These are phyloP conservation scores for Pollenia angustigena DNA, from an alignment of 2,888 invertebrate genomes.

Conservation along the genomic window DNA sequence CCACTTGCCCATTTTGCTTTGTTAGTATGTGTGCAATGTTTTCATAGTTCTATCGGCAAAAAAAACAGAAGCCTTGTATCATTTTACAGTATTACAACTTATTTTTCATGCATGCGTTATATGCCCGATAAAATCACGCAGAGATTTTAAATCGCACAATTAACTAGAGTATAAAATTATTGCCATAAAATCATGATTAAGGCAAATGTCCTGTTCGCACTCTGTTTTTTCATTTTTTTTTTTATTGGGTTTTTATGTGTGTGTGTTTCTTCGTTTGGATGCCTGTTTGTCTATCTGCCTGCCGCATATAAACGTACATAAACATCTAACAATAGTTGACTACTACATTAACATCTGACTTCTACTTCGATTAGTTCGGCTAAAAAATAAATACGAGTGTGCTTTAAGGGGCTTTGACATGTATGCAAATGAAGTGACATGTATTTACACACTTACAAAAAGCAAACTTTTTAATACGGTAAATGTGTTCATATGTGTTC, in stretches of 20 bases:
- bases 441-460: too few relatives aligned
- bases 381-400: too few relatives aligned
- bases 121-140: constrained; percentile 15
- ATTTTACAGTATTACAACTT: not conserved
- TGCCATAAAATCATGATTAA: constrained; percentile 11
- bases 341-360: not conserved
- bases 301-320: not conserved
- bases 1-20: not conserved
- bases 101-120: constrained; percentile 7
- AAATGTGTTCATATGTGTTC: not conserved
- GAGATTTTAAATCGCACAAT: constrained; percentile 23
- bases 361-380: not conserved
- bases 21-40: not conserved
- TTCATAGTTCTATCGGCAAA: too few relatives aligned
- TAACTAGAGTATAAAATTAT: constrained; percentile 11
- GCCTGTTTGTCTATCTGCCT: not conserved
- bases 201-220: constrained; percentile 11
- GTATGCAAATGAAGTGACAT: too few relatives aligned
- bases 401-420: too few relatives aligned
- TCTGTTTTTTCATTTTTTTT: not conserved
- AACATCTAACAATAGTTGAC: not conserved
- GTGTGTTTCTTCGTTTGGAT: not conserved
- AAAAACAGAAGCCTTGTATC: not conserved
- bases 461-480: too few relatives aligned
- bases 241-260: not conserved